phyloP scores from a whole-genome alignment of 2,113 vertebrate genomes.

The Onychostruthus taczanowskii region DNA sequence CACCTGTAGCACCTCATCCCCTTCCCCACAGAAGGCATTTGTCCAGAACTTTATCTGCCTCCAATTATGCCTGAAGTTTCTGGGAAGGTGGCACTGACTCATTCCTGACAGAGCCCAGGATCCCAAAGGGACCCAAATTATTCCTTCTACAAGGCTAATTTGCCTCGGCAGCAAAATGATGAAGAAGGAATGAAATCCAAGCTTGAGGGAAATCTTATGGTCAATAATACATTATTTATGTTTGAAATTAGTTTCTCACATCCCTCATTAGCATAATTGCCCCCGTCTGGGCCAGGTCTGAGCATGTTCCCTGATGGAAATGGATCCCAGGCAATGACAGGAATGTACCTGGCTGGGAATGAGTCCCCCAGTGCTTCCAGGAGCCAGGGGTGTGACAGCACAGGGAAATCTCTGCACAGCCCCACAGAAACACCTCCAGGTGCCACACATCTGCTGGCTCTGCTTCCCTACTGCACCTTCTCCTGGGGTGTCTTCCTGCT shows the following conservation, averaged over 20 bases:
- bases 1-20: accelerated
- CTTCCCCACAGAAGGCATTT: accelerated
- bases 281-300: background rate
- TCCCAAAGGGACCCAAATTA: background rate
- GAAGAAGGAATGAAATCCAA: background rate
- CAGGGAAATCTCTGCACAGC: background rate
- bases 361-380: accelerated
- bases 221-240: background rate
- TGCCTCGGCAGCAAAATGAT: background rate
- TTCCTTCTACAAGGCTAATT: background rate
- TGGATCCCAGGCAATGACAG: background rate
- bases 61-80: accelerated
- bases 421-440: background rate
- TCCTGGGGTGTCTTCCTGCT: accelerated
- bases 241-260: background rate
- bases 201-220: background rate
- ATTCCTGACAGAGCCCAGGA: background rate
- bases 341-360: background rate
- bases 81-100: background rate
- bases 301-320: background rate
- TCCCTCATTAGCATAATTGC: background rate
- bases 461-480: accelerated
- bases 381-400: accelerated
- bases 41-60: accelerated
- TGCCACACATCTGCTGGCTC: accelerated